Base-by-base conservation (phyloP, 2,113 vertebrate genomes). In the Collichthys lucidus region DNA sequence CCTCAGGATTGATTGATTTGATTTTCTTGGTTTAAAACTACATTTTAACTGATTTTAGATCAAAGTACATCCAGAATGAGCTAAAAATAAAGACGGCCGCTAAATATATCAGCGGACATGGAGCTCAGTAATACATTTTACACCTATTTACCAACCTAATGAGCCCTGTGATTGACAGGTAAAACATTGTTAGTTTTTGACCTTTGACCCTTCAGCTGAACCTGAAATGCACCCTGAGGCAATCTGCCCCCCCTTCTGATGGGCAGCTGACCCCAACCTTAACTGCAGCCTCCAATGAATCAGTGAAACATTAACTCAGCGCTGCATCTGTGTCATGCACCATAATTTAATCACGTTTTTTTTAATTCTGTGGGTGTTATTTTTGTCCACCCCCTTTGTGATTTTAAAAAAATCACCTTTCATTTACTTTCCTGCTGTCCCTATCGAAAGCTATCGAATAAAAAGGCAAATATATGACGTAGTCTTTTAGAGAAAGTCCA, bases 101-200 rank as follows among this genome's bases (percentile, higher is more conserved):
- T 40, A 24, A 65, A 55, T 66, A 14, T 19, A 35, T 0, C 6
- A 50, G 26, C 20, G 68, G 57, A n/a, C 44, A 8, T 44, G 5
- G 40, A 74, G 24, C 17, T 60, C 4, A 9, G 35, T 35, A 53
- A 61, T 69, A 52, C 10, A 81, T 73, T 78, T 80, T 40, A 68
- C 60, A 69, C 79, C 77, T 77, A 76, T 57, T 82, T 77, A 44
- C 50, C 49, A 40, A 56, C 35, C 40, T 66, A 74, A 63, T 66
- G 75, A 87, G 75, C 77, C 22, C 61, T 61, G 55, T 87, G 91
- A 91, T 77, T 91, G 75, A 73, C 83, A 87, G 61, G 82, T 82
- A 84, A 90, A 88, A 81, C 70, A 77, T 64, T 83, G 83, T 77
- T 65, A 46, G 76, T 82, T 65, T 85, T 64, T 80, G 72, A 90